Base-by-base conservation (phyloP, 2,797 vertebrate genomes). In the Australoheros facetus region DNA sequence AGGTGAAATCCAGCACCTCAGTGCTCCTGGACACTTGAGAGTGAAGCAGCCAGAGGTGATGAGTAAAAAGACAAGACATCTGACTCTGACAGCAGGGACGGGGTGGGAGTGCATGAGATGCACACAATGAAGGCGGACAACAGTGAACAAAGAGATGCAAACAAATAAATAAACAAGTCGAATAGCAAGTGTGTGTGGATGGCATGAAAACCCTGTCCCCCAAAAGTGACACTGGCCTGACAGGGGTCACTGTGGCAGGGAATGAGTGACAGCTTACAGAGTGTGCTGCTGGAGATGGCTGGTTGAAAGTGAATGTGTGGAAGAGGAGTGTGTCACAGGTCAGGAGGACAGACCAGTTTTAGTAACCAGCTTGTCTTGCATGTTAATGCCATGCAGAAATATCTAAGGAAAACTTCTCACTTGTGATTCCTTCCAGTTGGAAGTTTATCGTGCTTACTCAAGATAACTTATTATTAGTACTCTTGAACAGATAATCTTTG, bases 261-360 rank as follows among this genome's bases (percentile, higher is more conserved):
- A 72, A 39, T 83, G 89, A 94, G 79, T 94, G 94, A 92, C 87
- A 81, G 91, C 66, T 83, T 77, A 91, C 90, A 92, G 79, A 78
- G 75, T 39, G 45, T 3, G 23, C 42, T 85, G 76, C 72, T 82
- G 84, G 64, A 73, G 32, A 72, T 28, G 48, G 56, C 60, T 71
- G 51, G 34, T 45, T 78, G 73, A 19, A 39, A 32, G 55, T 48
- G 58, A 66, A 71, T 59, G 60, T 80, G 75, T 78, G 78, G 60
- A 45, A 28, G 23, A 37, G 17, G 79, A 70, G 78, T 64, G 80
- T 74, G 81, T 91, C 73, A 82, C 53, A 71, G 75, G 71, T 78
- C 83, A 80, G 76, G 48, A 71, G 80, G 71, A 73, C 64, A 37
- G 64, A 78, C 69, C 71, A 56, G 81, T 56, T 84, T 69, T 58